Evolutionary conservation across 2,888 invertebrate species (phyloP).

Genomic region (Leptinotarsa juncta): DNA sequence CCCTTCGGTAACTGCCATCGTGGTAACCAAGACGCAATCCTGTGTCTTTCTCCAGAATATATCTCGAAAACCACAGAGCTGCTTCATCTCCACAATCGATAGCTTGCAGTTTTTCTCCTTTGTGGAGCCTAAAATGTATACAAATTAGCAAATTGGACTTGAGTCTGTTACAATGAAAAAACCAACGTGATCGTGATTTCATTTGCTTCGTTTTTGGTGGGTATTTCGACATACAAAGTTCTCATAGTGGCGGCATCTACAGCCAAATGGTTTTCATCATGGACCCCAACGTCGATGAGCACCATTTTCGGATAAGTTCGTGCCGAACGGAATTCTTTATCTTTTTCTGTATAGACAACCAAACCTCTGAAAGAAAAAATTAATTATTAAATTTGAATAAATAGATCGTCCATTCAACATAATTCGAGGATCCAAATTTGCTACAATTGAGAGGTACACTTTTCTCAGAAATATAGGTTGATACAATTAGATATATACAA

Average conservation of each 20-base stretch:
- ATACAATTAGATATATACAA: too few relatives aligned
- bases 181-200: slow-evolving; percentile 51
- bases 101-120: slow-evolving; percentile 64
- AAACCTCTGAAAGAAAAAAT: slow-evolving; percentile 60
- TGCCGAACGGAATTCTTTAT: slow-evolving; percentile 63
- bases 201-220: slow-evolving; percentile 52
- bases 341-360: slow-evolving; percentile 64
- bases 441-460: too few relatives aligned
- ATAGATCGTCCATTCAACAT: background rate
- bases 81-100: slow-evolving; percentile 75
- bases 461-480: too few relatives aligned
- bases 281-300: slow-evolving; percentile 63
- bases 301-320: slow-evolving; percentile 66
- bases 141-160: background rate
- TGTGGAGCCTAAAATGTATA: slow-evolving; percentile 46
- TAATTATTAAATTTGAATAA: background rate
- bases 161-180: background rate
- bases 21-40: slow-evolving; percentile 62
- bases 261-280: slow-evolving; percentile 63
- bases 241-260: slow-evolving; percentile 67
- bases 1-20: slow-evolving; percentile 53
- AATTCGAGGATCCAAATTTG: too few relatives aligned
- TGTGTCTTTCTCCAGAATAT: slow-evolving; percentile 56
- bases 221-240: slow-evolving; percentile 64
- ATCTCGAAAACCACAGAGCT: slow-evolving; percentile 72